These are phyloP conservation scores for Dermatemys mawii DNA, from an alignment of 2,113 vertebrate species.

Conservation along the genomic window DNA sequence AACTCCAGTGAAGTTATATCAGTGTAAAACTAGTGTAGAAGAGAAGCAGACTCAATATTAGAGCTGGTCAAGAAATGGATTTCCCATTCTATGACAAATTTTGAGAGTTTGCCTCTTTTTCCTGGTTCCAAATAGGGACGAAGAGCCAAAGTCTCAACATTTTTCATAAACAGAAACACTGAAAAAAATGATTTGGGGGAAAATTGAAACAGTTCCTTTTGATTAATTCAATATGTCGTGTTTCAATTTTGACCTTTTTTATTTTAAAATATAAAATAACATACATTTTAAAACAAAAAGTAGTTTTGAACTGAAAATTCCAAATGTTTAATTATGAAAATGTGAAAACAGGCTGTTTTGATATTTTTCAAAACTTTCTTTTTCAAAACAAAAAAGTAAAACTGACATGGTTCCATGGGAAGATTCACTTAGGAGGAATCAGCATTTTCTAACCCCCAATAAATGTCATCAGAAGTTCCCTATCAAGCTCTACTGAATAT, in stretches of 20 bases:
- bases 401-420: no score
- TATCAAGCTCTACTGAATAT: neutral
- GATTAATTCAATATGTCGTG: neutral
- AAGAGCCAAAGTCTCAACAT: neutral
- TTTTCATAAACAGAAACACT: neutral
- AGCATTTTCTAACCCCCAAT: no score
- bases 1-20: neutral
- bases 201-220: neutral
- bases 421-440: no score
- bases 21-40: neutral
- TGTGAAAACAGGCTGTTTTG: neutral
- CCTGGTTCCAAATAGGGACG: neutral
- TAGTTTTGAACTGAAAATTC: neutral
- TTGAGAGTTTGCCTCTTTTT: neutral
- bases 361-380: neutral
- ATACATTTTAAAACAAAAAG: neutral
- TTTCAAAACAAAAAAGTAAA: neutral
- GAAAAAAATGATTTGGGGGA: neutral
- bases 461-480: neutral
- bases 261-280: neutral
- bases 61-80: neutral
- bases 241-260: neutral
- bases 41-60: neutral
- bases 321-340: neutral
- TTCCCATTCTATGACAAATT: neutral